Percentiles rank a stretch among this genome's conserved stretches.
phyloP scores from a whole-genome alignment of 2,888 invertebrate genomes.

The Coelopa pilipes region DNA sequence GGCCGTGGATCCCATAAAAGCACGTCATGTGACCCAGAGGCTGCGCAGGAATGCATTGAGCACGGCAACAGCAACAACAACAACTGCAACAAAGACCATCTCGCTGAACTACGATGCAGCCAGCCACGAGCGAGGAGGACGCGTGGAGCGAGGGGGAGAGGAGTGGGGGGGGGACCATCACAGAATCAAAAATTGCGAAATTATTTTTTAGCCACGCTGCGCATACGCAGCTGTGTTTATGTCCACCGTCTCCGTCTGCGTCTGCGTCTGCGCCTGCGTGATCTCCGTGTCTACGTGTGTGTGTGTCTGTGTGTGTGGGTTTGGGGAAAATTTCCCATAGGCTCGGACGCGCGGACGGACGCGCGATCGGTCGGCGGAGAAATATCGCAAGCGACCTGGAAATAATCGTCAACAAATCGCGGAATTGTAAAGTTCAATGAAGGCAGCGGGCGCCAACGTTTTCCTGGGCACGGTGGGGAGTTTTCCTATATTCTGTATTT shows the following conservation, averaged over 20 bases:
- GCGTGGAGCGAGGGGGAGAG: no score
- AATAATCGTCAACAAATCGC: conserved; percentile 34
- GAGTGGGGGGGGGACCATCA: conserved; percentile 24
- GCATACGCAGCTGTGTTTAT: conserved; percentile 34
- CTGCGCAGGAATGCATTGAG: conserved; percentile 28
- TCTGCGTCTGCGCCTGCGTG: not conserved
- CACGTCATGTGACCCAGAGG: conserved; percentile 40
- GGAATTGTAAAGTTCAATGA: conserved; percentile 18
- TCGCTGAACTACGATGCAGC: conserved; percentile 22
- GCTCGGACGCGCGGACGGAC: not conserved
- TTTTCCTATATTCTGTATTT: no score
- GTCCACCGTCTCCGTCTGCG: not conserved
- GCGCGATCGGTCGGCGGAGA: not conserved
- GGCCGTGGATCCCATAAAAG: conserved; percentile 23
- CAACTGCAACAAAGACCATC: conserved; percentile 20
- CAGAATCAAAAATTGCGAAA: conserved; percentile 43
- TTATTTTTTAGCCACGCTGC: conserved; percentile 44
- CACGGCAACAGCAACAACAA: conserved; percentile 13
- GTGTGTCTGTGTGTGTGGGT: conserved; percentile 1
- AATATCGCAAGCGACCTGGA: conserved; percentile 15
- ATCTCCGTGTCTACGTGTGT: not conserved
- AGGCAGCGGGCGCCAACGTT: conserved; percentile 6
- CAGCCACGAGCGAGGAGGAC: no score
- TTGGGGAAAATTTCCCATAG: conserved; percentile 20
- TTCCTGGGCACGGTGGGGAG: not conserved